phyloP scores from a whole-genome alignment of 2,888 invertebrate species.

The Ypsolopha scabrella region DNA sequence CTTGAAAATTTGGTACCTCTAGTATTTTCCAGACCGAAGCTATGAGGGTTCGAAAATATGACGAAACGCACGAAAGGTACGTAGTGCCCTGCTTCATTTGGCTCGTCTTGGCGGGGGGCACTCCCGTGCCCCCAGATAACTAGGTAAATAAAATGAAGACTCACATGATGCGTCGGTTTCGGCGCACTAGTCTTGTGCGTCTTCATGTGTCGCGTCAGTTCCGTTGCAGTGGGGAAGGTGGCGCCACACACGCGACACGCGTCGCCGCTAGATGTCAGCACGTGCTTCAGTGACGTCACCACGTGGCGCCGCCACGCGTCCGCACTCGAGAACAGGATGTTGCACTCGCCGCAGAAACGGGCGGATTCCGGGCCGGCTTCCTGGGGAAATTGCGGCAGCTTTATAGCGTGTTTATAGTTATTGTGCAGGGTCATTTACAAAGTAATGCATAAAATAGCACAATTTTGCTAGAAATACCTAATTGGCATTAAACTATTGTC shows the following conservation, averaged over 20 bases:
- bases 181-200: conserved; percentile 18
- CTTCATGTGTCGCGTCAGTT: conserved; percentile 35
- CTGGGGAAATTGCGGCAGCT: neutral
- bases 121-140: too few species aligned
- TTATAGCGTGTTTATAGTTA: too few species aligned
- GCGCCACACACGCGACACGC: conserved; percentile 38
- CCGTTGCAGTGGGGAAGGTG: conserved; percentile 34
- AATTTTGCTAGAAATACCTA: too few species aligned
- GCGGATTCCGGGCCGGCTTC: neutral
- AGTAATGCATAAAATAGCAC: too few species aligned
- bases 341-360: conserved; percentile 9
- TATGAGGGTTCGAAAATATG: too few species aligned
- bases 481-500: too few species aligned
- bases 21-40: too few species aligned
- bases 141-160: neutral
- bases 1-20: too few species aligned
- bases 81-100: too few species aligned
- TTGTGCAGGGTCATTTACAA: too few species aligned
- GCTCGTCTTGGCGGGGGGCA: too few species aligned
- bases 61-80: too few species aligned
- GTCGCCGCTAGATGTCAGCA: conserved; percentile 8
- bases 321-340: conserved; percentile 8
- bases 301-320: conserved; percentile 10
- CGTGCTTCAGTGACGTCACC: conserved; percentile 4
- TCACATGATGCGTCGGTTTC: conserved; percentile 19